These are phyloP conservation scores for Gonocerus acuteangulatus DNA, from an alignment of 2,888 invertebrate genomes.

Conservation along the genomic window DNA sequence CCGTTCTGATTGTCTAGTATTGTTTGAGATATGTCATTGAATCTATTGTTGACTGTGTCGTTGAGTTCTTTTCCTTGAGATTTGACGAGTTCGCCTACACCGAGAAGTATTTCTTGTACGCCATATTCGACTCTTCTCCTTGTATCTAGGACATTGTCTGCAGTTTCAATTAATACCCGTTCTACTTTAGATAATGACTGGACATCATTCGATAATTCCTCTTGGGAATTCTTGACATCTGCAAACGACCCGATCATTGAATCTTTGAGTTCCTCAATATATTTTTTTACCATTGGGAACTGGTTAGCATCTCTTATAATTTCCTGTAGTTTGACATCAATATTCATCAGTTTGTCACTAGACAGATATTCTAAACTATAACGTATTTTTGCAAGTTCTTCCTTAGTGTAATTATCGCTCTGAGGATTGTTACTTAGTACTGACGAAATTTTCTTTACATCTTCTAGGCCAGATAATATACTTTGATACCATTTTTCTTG, in stretches of 20 bases:
- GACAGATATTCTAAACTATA: conserved; percentile 3
- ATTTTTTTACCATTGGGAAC: background rate
- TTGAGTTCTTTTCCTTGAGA: conserved; percentile 58
- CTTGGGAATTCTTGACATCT: conserved; percentile 51
- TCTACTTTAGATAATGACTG: conserved; percentile 64
- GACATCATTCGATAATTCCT: conserved; percentile 47
- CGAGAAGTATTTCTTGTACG: conserved; percentile 69
- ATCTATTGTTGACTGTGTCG: conserved; percentile 57
- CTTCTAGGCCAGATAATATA: conserved; percentile 8
- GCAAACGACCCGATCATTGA: conserved; percentile 34
- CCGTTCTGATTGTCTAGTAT: conserved; percentile 65
- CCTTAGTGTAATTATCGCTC: background rate
- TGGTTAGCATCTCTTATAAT: background rate
- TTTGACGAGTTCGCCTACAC: conserved; percentile 62
- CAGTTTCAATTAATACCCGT: conserved; percentile 69
- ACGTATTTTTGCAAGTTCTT: conserved; percentile 11
- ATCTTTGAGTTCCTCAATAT: conserved; percentile 2
- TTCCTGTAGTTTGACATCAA: conserved; percentile 9
- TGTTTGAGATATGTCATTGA: conserved; percentile 60
- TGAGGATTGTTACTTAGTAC: background rate
- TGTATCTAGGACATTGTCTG: conserved; percentile 74
- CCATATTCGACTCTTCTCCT: conserved; percentile 79
- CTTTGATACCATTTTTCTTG: conserved; percentile 31
- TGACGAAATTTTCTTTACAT: background rate
- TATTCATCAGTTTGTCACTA: conserved; percentile 7